These are phyloP conservation scores for Anhinga anhinga DNA, from an alignment of 2,113 vertebrate species.

Conservation along the genomic window DNA sequence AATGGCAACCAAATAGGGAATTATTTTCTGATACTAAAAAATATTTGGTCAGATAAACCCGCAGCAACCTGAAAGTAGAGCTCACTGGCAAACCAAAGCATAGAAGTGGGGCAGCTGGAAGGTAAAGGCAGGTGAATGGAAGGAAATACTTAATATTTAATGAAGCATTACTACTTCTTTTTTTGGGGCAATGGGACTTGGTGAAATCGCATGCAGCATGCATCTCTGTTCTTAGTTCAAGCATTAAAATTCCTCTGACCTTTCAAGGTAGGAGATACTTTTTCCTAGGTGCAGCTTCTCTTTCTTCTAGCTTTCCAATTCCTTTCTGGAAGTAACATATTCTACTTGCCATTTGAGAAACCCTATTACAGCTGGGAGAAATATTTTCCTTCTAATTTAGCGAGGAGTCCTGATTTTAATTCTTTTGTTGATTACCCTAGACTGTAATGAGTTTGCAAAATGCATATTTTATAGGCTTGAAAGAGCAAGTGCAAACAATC, in stretches of 20 bases:
- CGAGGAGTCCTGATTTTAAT: not conserved
- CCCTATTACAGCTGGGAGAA: not conserved
- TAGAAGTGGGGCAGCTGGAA: not conserved
- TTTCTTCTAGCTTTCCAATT: not conserved
- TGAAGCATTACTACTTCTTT: not conserved
- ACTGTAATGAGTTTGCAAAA: not conserved
- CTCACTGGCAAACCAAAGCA: not conserved
- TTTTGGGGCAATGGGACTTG: not conserved
- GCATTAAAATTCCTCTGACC: not conserved
- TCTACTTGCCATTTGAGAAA: not conserved
- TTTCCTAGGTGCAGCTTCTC: not conserved
- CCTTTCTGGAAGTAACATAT: not conserved
- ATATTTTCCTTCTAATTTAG: not conserved
- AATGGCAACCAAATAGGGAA: not conserved
- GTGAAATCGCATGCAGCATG: not conserved
- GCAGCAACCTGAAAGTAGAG: not conserved
- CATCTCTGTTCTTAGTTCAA: not conserved
- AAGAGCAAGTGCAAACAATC: not conserved
- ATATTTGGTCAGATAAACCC: not conserved
- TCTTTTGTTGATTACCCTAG: not conserved
- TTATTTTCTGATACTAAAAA: not conserved
- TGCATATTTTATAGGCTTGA: not conserved
- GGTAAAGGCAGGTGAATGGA: not conserved
- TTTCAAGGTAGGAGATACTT: not conserved
- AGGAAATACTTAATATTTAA: not conserved